Evolutionary conservation across 2,797 vertebrate species (phyloP), one percentile per base, ranked within the genome.

Genomic region (Sebastes ruberrimus): DNA sequence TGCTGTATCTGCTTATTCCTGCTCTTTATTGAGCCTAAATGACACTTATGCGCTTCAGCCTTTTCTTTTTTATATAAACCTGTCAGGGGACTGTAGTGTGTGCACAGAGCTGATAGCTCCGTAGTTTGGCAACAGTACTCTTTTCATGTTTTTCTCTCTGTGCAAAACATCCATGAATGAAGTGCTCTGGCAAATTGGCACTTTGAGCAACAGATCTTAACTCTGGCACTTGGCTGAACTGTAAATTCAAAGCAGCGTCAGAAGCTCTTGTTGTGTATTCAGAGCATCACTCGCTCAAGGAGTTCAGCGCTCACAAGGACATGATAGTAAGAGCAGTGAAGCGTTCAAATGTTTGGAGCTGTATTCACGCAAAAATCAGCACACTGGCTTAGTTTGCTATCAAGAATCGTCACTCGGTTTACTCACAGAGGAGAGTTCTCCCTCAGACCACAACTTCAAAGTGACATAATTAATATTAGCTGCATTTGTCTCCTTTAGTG

Each of bases 171-270:
- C 10, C 1, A 68, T 56, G 56, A 66, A 33, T 63, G 4, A 69
- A 38, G 33, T 66, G 38, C 14, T 38, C 22, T 16, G 42, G 57
- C 11, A 32, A 79, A 61, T 55, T 67, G 42, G 49, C 53, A 35
- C 61, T 60, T 14, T 7, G 30, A 66, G 35, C 30, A 63, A 20
- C 32, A 67, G 33, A 74, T 18, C n/a, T 30, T 52, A 13, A 1
- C n/a, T 60, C 22, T 46, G 30, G 2, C 11, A 49, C 38, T 63
- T 52, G 10, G 20, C 70, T 72, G 57, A 59, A 69, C n/a, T 7
- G 16, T 46, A 46, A 82, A 86, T 63, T 70, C 27, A 71, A 63
- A 75, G 80, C 60, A 22, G 25, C 9, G 52, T 78, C 59, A 38
- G 56, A 53, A 16, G 55, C 59, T 49, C 11, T 71, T 63, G 23